Conservation (phyloP, 2,888 invertebrate species). For the Frankliniella intonsa region DNA sequence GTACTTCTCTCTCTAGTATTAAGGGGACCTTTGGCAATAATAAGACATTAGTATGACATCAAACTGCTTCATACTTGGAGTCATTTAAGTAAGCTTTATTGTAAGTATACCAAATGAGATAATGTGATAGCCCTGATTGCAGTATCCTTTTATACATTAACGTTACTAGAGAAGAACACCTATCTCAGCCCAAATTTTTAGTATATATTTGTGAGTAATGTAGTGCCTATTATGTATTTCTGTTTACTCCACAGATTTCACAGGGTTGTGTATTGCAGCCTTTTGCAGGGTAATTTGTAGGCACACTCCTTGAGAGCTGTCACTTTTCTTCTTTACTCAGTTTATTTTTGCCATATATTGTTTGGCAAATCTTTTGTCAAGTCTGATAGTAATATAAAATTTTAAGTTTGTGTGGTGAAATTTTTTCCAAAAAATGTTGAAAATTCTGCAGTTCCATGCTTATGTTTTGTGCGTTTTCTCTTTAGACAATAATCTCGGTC, state of each 20-base stretch:
- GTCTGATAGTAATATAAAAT: neutral
- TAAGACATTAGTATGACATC: no score
- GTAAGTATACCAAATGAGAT: no score
- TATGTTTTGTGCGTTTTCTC: neutral
- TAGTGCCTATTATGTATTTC: neutral
- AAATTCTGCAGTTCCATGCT: neutral
- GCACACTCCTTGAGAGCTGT: neutral
- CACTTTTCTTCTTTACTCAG: neutral
- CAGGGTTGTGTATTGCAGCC: neutral
- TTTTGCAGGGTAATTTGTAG: slow-evolving; percentile 1
- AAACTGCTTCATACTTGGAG: no score
- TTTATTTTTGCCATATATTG: no score
- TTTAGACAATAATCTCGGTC: neutral
- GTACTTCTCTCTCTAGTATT: no score
- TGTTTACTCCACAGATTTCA: neutral
- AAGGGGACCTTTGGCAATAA: no score
- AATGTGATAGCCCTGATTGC: no score
- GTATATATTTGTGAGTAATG: neutral
- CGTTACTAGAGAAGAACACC: neutral
- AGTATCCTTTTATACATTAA: neutral
- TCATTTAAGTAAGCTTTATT: no score
- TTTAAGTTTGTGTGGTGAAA: no score
- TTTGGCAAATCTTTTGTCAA: neutral
- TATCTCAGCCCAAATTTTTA: neutral
- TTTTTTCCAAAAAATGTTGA: neutral